Conservation (phyloP, 2,113 vertebrate genomes). For the Emydura subglobosa region DNA sequence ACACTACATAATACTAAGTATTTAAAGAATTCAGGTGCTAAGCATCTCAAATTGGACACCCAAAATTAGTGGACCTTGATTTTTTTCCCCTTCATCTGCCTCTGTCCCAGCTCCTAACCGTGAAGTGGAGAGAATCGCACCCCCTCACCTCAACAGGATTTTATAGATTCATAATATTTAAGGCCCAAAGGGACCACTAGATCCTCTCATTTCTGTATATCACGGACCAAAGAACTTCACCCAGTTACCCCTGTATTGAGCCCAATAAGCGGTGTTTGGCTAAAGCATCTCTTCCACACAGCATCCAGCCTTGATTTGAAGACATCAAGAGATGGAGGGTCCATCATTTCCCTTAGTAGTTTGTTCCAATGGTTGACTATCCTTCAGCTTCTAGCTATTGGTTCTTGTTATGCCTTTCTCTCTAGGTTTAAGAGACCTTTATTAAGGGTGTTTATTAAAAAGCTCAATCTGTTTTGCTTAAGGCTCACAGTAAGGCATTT, state of each 20-base stretch:
- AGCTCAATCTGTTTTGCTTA: too few relatives aligned
- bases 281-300: neutral
- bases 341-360: accelerated
- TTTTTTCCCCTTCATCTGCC: neutral
- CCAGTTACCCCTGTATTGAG: neutral
- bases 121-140: too few relatives aligned
- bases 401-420: neutral
- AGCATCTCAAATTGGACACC: neutral
- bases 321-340: neutral
- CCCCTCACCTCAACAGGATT: neutral
- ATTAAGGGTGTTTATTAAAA: neutral
- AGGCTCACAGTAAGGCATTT: neutral
- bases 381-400: neutral
- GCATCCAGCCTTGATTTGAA: neutral
- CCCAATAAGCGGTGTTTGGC: neutral
- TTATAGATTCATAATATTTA: neutral
- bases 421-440: neutral
- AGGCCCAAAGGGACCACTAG: neutral
- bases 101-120: too few relatives aligned
- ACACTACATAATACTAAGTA: neutral
- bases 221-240: neutral
- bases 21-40: neutral
- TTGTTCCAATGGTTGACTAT: neutral
- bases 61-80: neutral
- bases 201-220: neutral